phyloP scores from a whole-genome alignment of 2,797 vertebrate species.

The Taeniopygia guttata region DNA sequence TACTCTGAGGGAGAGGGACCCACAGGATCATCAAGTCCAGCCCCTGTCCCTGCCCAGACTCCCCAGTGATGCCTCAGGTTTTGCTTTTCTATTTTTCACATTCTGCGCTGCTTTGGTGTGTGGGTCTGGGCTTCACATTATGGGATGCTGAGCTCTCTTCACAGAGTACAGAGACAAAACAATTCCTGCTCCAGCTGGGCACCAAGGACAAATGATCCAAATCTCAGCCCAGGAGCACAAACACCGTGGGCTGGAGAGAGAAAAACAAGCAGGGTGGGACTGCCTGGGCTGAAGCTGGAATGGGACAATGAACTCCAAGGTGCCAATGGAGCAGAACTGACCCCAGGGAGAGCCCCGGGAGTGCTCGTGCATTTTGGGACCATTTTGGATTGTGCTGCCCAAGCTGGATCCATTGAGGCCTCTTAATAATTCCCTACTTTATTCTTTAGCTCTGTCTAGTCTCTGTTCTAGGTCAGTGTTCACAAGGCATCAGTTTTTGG shows the following conservation, averaged over 20 bases:
- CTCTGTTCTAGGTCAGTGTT: background rate
- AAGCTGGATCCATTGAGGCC: background rate
- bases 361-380: no score
- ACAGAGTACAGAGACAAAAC: background rate
- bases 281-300: background rate
- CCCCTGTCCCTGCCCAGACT: background rate
- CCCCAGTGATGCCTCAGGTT: background rate
- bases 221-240: background rate
- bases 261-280: background rate
- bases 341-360: background rate
- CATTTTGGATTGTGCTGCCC: background rate
- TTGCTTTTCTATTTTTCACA: background rate
- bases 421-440: background rate
- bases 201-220: background rate
- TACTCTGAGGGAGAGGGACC: background rate
- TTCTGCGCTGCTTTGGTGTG: background rate
- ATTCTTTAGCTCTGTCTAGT: background rate
- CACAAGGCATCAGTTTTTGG: background rate
- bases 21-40: rapidly evolving
- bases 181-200: background rate
- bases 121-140: background rate
- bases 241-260: background rate
- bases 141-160: background rate
- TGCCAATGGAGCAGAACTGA: background rate
- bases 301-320: background rate